phyloP scores from a whole-genome alignment of 2,797 vertebrate species.

The Apogon hyalosoma region DNA sequence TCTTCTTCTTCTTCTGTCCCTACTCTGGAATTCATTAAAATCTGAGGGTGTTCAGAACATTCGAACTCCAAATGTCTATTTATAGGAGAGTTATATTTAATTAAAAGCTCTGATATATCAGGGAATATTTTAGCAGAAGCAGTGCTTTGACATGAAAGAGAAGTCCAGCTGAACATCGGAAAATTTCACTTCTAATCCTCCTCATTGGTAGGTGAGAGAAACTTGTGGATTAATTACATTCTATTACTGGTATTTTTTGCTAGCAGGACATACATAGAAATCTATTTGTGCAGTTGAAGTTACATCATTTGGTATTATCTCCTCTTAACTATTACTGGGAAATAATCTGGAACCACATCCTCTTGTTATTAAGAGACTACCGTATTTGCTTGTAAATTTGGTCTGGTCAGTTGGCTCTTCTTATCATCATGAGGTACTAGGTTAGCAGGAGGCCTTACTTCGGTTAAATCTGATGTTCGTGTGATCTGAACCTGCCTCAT shows the following conservation, averaged over 20 bases:
- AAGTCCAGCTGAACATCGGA: conserved; percentile 1
- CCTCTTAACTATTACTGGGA: neutral
- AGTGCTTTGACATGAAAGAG: conserved; percentile 12
- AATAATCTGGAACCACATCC: neutral
- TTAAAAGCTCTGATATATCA: conserved; percentile 45
- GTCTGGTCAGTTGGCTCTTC: neutral
- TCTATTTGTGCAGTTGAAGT: neutral
- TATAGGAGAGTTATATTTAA: conserved; percentile 54
- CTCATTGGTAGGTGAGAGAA: conserved; percentile 2
- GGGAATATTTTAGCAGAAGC: conserved; percentile 33
- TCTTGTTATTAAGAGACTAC: neutral
- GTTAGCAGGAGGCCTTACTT: conserved; percentile 13
- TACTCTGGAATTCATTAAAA: conserved; percentile 57
- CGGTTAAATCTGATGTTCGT: neutral
- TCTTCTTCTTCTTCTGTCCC: conserved; percentile 25
- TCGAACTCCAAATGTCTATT: conserved; percentile 48
- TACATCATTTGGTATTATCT: no score
- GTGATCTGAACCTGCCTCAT: conserved; percentile 3
- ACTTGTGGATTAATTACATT: conserved; percentile 9
- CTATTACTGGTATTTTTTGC: conserved; percentile 8
- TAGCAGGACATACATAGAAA: conserved; percentile 19
- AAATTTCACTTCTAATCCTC: neutral
- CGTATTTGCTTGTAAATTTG: neutral
- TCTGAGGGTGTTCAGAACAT: conserved; percentile 45
- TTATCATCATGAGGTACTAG: neutral